Base-by-base conservation (phyloP, 2,888 invertebrate species). In the Fissipunctia ypsillon region DNA sequence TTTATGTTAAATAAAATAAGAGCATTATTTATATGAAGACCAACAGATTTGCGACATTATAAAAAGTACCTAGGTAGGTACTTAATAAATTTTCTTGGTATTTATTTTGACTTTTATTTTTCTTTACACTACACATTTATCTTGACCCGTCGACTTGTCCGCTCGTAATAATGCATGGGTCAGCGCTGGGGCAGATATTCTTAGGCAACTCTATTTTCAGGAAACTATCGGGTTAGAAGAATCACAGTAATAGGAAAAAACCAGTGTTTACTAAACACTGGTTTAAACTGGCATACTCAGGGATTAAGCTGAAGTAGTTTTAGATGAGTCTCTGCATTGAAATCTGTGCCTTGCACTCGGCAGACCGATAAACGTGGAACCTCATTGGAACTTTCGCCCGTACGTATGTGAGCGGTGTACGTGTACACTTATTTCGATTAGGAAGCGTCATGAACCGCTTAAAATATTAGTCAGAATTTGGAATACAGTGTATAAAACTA, bases 71-170 rank as follows among this genome's bases (percentile, higher is more conserved):
- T 63, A n/a, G n/a, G n/a, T n/a, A n/a, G n/a, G n/a, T n/a, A 59
- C 12, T 38, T 31, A 80, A 80, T 80, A 74, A 41, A 77, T 54
- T 52, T 73, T 73, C 57, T 60, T 73, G 31, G n/a, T 76, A 64
- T 73, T 48, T 80, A 76, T 59, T n/a, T 52, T 5, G 38, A 41
- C n/a, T 80, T 57, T 63, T 60, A 52, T 50, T 78, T 69, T 28
- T 22, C 16, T 50, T 25, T 22, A 60, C 22, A 48, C 22, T 14
- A 22, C 14, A 22, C 10, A 60, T 60, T 16, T 31, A 69, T 60
- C n/a, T 50, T 28, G 6, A 19, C 16, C 59, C 50, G 28, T 69
- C 10, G 5, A n/a, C 19, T 38, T 50, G 28, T 43, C 12, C 35
- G 10, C 14, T 43, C 48, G 48, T 76, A 28, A 74, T n/a, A 45